A percentile compares a stretch with the other conserved stretches of the same genome.
Conservation (phyloP, 2,888 invertebrate species). For the Lepidocyrtoides sp. region DNA sequence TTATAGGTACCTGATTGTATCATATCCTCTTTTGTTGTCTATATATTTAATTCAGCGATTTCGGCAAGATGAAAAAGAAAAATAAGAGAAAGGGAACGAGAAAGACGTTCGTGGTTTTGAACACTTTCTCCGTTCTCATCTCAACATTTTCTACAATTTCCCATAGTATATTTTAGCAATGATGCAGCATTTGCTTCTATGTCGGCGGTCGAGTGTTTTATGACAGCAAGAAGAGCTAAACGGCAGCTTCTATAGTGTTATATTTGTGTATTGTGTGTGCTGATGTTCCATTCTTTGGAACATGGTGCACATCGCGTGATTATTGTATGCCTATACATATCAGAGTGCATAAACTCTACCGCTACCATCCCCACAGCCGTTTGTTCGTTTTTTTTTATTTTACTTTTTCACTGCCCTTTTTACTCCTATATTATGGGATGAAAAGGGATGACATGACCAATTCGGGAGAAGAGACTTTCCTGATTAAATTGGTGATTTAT, state of each 20-base stretch:
- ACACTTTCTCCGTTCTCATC: conserved; percentile 52
- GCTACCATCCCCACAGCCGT: not conserved
- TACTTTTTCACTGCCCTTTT: conserved; percentile 38
- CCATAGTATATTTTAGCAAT: conserved; percentile 70
- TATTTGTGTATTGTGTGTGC: conserved; percentile 2
- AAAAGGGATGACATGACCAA: conserved; percentile 84
- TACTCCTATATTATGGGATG: conserved; percentile 67
- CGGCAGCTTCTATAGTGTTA: conserved; percentile 10
- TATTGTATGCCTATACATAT: too few relatives aligned
- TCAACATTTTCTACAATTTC: conserved; percentile 37
- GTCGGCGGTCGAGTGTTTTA: conserved; percentile 75
- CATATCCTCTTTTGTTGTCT: not conserved
- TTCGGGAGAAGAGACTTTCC: conserved; percentile 83
- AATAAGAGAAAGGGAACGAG: conserved; percentile 1
- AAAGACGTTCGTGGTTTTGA: conserved; percentile 53
- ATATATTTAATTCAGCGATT: conserved; percentile 3
- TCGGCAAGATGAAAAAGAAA: conserved; percentile 16
- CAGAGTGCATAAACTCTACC: not conserved
- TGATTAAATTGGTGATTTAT: conserved; percentile 85
- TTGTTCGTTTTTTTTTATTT: not conserved
- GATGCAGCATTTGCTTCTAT: conserved; percentile 72
- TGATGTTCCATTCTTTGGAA: conserved; percentile 13
- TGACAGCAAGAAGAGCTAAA: conserved; percentile 65
- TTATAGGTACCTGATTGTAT: conserved; percentile 41
- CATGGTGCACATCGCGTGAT: conserved; percentile 27